Base-by-base conservation (phyloP, 2,888 invertebrate species). In the Sussaba pulchella region DNA sequence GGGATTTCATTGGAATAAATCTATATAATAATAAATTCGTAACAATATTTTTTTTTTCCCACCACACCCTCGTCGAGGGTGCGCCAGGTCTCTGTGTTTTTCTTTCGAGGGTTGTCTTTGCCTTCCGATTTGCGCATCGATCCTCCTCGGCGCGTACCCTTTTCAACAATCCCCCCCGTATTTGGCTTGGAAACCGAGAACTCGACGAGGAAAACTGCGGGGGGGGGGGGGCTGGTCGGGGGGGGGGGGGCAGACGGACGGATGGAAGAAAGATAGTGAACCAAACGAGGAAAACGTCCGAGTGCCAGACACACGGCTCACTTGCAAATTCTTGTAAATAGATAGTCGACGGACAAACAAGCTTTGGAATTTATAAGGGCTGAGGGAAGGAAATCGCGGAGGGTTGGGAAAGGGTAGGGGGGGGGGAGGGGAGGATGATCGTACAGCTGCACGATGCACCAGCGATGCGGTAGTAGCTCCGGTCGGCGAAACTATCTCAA, bases 251-350 rank as follows among this genome's bases (percentile, higher is more conserved):
- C n/a, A 24, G 67, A 12, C 50, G 59, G 43, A 57, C 31, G 39
- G 50, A 57, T 8, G 50, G 45, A 61, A 31, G 59, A 80, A 80
- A 19, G 39, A 67, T 71, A 66, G 66, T n/a, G 43, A 14, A 47
- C 47, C 12, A 47, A 41, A 41, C 9, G 50, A 67, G 71, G 54
- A 79, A 70, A 74, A 74, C 70, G 59, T 67, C 70, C 54, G 54
- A 72, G 80, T 61, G 61, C 61, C 54, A 80, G 75, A n/a, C n/a
- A n/a, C n/a, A n/a, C 66, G 54, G 80, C 75, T 80, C 67, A 76
- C 75, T 80, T 80, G 76, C 71, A 80, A 75, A 80, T 80, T 67
- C 72, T 80, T 76, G 80, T 76, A 76, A 80, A 76, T 76, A 74
- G 64, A 66, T n/a, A 79, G 80, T 69, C 67, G 24, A 61, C 75